Base-by-base conservation (phyloP, 2,888 invertebrate genomes). In the Hipparchia semele region DNA sequence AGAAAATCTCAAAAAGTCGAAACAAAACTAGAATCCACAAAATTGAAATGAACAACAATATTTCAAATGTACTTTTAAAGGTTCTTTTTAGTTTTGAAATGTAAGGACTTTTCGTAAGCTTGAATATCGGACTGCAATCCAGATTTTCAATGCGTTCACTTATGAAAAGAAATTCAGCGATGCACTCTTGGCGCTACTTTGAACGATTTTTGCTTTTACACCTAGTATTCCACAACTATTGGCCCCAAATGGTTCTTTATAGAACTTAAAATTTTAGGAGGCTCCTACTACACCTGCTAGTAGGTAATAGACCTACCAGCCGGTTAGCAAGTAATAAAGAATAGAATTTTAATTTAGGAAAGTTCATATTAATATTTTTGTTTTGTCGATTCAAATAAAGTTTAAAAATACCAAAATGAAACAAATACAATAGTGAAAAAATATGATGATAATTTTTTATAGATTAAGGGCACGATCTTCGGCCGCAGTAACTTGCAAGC, bases 101-200 rank as follows among this genome's bases (percentile, higher is more conserved):
- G 66, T 70, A 46, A 74, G 68, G 62, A 73, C 67, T 68, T 59
- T 68, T 65, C 68, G 49, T 59, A 60, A 49, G 58, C 70, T 71
- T 65, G 64, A 68, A 64, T 71, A 64, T 68, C 64, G 45, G 54
- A 46, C 68, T 62, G 39, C 49, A 59, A 68, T 65, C 64, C 65
- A n/a, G 49, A 68, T 59, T 71, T 46, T 39, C 58, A 65, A 64
- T 73, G 53, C 68, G 12, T 33, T 53, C 33, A 33, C 53, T 33
- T 49, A 49, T 49, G 53, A 53, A 65, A 53, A 65, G 65, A 53
- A 65, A 65, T 65, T 51, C 65, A 51, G 51, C 23, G 23, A 23
- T 51, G 10, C 51, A 65, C 23, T 53, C 6, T 65, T 65, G 12
- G 53, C 7, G 59, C 59, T 60, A 33, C 59, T 53, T 53, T 65